Evolutionary conservation across 2,888 invertebrate species (phyloP).

Genomic region (Erpobdella octoculata): DNA sequence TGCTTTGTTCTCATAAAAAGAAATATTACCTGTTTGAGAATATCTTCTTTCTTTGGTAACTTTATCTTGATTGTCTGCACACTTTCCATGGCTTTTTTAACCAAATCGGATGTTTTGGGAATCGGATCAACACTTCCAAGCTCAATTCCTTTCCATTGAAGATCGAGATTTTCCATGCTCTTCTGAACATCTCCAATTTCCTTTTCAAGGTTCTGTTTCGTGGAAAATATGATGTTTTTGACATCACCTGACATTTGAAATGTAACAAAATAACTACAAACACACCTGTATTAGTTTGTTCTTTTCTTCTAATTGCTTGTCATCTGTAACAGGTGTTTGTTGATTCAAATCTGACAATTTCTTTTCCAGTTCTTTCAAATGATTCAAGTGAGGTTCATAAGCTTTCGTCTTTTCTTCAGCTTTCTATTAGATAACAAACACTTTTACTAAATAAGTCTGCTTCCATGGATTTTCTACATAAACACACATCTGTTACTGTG

Average conservation of each 20-base stretch:
- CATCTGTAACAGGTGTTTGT: background rate
- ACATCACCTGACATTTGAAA: too few species aligned
- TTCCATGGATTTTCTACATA: too few species aligned
- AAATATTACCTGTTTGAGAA: too few species aligned
- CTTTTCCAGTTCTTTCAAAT: background rate
- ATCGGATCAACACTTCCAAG: background rate
- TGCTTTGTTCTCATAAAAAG: too few species aligned
- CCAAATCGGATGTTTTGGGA: background rate
- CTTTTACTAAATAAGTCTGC: too few species aligned
- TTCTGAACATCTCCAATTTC: constrained; percentile 2
- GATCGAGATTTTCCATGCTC: background rate
- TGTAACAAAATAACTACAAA: too few species aligned
- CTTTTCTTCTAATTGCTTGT: background rate
- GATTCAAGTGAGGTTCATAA: background rate
- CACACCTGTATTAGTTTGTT: background rate
- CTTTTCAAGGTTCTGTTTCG: background rate
- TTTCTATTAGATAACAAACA: background rate
- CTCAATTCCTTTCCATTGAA: constrained; percentile 9
- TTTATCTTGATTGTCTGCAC: background rate
- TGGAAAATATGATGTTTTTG: too few species aligned
- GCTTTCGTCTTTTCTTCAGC: constrained; percentile 1
- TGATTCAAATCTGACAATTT: background rate
- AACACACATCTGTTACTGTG: too few species aligned
- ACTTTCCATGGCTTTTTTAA: background rate
- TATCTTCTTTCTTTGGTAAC: constrained; percentile 6